Evolutionary conservation across 2,113 vertebrate genomes (phyloP), one percentile per base, ranked within the genome.

Genomic region (Eclectus roratus): DNA sequence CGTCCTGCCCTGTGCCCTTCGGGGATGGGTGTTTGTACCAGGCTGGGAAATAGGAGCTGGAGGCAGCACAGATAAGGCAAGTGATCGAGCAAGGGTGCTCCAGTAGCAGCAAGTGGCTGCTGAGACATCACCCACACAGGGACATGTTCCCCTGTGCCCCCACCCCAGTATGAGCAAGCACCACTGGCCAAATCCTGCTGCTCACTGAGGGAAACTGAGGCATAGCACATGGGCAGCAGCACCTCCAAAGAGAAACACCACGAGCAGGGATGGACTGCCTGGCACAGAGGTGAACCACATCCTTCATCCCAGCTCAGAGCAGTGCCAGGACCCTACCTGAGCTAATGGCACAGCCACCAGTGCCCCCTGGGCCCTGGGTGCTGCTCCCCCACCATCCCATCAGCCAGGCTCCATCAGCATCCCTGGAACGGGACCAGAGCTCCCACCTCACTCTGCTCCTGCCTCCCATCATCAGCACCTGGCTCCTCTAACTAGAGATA

Each of bases 341-440:
- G 66, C 31, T 19, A 27, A 13, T 3, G 50, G 33, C 37, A 19
- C 49, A 53, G 43, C 14, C 13, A 5, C 35, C 52, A 64, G 47
- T 2, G 3, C 43, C 24, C 13, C 2, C 39, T 0, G 0, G 13
- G 44, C 47, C 13, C 0, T 2, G 4, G 41, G 64, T 35, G 53
- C 60, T 52, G 68, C 33, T 80, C 63, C 20, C 25, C 33, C 33
- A n/a, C 13, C 25, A 4, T 37, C 37, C 20, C 24, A 60, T 21
- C 9, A 1, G 20, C n/a, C 0, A 2, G 13, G 17, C 11, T 24
- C 65, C 12, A 1, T 20, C 4, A 2, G 83, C 41, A 35, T 4
- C 74, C 64, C 74, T 2, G 55, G 8, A 37, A 16, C 19, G 25
- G 49, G 37, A 65, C 4, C 1, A 0, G 71, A 24, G 35, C 46